phyloP scores from a whole-genome alignment of 2,888 invertebrate genomes.

The Notocelia uddmanniana region DNA sequence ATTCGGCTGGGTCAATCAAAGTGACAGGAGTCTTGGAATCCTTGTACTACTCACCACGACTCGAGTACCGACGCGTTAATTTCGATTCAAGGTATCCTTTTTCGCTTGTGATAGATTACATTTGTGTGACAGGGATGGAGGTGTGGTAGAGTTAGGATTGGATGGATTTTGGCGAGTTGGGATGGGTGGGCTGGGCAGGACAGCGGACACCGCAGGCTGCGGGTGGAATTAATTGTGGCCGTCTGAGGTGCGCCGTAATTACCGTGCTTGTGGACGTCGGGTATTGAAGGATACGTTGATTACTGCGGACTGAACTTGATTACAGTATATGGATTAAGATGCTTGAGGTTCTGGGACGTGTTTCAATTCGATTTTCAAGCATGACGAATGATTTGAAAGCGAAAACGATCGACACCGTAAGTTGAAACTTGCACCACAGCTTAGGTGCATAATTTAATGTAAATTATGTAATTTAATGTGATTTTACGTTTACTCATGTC shows the following conservation, averaged over 20 bases:
- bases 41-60: slow-evolving; percentile 14
- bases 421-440: neutral
- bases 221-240: slow-evolving; percentile 75
- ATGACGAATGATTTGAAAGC: neutral
- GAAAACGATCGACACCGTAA: neutral
- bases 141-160: neutral
- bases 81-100: neutral
- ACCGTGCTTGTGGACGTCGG: slow-evolving; percentile 61
- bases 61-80: neutral
- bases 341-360: neutral
- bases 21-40: slow-evolving; percentile 59
- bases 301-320: slow-evolving; percentile 39
- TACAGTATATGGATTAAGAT: slow-evolving; percentile 18
- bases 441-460: neutral
- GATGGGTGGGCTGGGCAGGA: slow-evolving; percentile 55
- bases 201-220: slow-evolving; percentile 65
- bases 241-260: slow-evolving; percentile 73
- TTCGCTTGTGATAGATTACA: neutral
- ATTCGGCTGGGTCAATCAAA: slow-evolving; percentile 52
- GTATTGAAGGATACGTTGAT: slow-evolving; percentile 46
- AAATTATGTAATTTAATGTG: neutral
- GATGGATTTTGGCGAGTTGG: slow-evolving; percentile 1
- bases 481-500: no score
- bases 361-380: neutral
- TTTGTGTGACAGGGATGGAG: slow-evolving; percentile 25